Evolutionary conservation across 2,797 vertebrate genomes (phyloP), one percentile per base, ranked within the genome.

Genomic region (Philypnodon macrostomus): DNA sequence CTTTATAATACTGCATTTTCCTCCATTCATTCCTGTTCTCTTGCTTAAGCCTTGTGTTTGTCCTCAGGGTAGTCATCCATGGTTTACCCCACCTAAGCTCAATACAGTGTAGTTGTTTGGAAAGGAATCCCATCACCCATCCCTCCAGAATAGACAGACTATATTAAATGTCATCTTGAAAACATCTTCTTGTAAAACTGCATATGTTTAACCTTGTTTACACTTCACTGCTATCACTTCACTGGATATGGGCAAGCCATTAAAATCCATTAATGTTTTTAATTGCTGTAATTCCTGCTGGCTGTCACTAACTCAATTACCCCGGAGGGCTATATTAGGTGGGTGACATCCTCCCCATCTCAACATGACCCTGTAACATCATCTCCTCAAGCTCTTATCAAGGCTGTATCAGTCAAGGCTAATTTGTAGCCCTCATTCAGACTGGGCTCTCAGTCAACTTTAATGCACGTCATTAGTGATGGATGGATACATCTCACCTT

Each of bases 271-370:
- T 53, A 39, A 35, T 32, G 15, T 8, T 44, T 40, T 40, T 51
- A 44, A 44, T 29, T 44, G 40, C 24, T 10, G 12, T 44, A 30
- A 44, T 44, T 44, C 40, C 26, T 44, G 40, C 10, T 44, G 8
- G 26, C 40, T 44, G 40, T 44, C 40, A 12, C 26, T 17, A 44
- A 44, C 40, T 44, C 24, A 26, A 44, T 44, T 44, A 44, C 24
- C 40, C 11, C 24, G 5, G 24, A 5, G 26, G 10, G 13, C 9
- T 16, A 27, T 27, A 42, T 27, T 13, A 40, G 9, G 23, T 24
- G 10, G 21, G 7, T 7, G 15, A 16, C 40, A 16, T 29, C 26
- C 24, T 29, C 3, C 13, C 14, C 15, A 11, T 30, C 26, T 12
- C 4, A 13, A 23, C 14, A 8, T 11, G 15, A 29, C 40, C 40